Evolutionary conservation across 2,888 invertebrate genomes (phyloP), one percentile per base, ranked within the genome.

Genomic region (Halictus ligatus): DNA sequence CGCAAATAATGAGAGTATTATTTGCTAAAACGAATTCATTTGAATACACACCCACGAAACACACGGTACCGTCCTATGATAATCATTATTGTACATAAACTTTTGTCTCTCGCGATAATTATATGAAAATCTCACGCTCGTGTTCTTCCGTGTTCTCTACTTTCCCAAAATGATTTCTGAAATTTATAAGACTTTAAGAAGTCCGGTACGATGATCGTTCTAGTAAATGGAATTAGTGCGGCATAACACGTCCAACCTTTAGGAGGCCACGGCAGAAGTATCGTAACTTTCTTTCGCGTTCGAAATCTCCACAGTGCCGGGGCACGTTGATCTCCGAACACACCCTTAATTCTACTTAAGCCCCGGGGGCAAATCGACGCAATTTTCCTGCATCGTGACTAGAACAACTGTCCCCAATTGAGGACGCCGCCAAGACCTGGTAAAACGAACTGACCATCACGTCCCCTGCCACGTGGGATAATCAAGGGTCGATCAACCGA

Each of bases 381-480:
- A 72, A 72, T 72, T 71, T 71, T 71, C 43, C 71, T 12, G 43
- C 43, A 71, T 40, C 40, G 71, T 43, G 71, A 71, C 40, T 72
- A n/a, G 40, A 48, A 48, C 72, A 48, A 72, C 15, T 25, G 40
- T 40, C 46, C 43, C n/a, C 25, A 15, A 46, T 72, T 48, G 72
- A 8, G 46, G 46, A 72, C 46, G n/a, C 7, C 46, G 6, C 25
- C 25, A 0, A 25, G 46, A 40, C 25, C 15, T 18, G 6, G 46
- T 58, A 58, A 21, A 12, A 25, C n/a, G 13, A 46, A 46, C 72
- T 46, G 72, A 46, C 25, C 40, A 46, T 72, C 25, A 25, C 46
- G 25, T 72, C 8, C 72, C 15, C 46, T 18, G 1, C 25, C 69
- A 12, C 35, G 69, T 25, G 18, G n/a, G 18, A 48, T 40, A n/a